Base-by-base conservation (phyloP, 2,113 vertebrate species). In the Ploceus nigricollis region DNA sequence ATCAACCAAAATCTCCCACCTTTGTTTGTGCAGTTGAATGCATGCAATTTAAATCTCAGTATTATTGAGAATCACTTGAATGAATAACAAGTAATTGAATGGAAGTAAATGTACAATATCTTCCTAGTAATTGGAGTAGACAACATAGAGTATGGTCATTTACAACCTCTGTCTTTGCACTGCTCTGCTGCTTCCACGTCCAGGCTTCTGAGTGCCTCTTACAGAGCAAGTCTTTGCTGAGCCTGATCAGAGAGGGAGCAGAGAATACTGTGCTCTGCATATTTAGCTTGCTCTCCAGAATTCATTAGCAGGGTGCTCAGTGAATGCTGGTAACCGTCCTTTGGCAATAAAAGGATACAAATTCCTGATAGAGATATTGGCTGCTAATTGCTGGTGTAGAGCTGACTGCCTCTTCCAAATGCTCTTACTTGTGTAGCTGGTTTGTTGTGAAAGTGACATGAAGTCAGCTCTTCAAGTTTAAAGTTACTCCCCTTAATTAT, bases 371-470 rank as follows among this genome's bases (percentile, higher is more conserved):
- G 14, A 40, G 42, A 2, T n/a, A 25, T 33, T 69, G 58, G 9
- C 33, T 25, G 28, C 40, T 42, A 64, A 15, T 64, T 35, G 8
- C 37, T 65, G 21, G 14, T 8, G 1, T 20, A 10, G 51, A 65
- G 65, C 11, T 2, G 10, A 66, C 37, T 58, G 27, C 11, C 13
- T 1, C 27, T 48, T 83, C 7, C 30, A 71, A 61, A 19, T 15
- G 5, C 17, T 51, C n/a, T n/a, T 6, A 6, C 33, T 53, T 68
- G 25, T 33, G 2, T 42, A 24, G 37, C 44, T 61, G 72, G 3
- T 42, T 71, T 77, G 42, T 69, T 1, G 0, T 22, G 7, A 9
- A 48, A 48, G 7, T 44, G n/a, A 37, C 7, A 2, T 1, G 1
- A 77, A 69, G 30, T 35, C 30, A 28, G 48, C 20, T 10, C 13